Percentiles rank a stretch among this genome's conserved stretches.
These are phyloP conservation scores for Camponotus vicinus DNA, from an alignment of 1,140 invertebrate species.

Conservation along the genomic window DNA sequence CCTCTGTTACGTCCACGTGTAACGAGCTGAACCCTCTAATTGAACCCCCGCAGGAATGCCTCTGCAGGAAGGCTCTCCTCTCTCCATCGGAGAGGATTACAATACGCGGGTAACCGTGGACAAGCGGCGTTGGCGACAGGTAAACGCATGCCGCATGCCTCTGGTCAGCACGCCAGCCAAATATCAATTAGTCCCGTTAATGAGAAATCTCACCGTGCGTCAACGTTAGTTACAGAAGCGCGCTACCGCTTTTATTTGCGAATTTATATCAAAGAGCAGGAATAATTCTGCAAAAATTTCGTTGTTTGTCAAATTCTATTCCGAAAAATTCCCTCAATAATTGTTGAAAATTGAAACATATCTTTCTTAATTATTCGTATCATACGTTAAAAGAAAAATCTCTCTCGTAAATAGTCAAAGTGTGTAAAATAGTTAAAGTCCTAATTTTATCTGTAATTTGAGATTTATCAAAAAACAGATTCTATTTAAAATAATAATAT, in stretches of 20 bases:
- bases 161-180: slow-evolving; percentile 60
- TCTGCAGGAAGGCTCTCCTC: slow-evolving; percentile 51
- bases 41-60: slow-evolving; percentile 69
- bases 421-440: not conserved
- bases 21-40: slow-evolving; percentile 71
- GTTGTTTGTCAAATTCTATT: not conserved
- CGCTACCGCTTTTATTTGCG: not conserved
- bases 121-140: slow-evolving; percentile 63
- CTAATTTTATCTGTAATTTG: no score
- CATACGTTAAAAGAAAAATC: slow-evolving; percentile 9
- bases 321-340: not conserved
- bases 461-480: no score
- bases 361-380: not conserved
- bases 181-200: slow-evolving; percentile 68
- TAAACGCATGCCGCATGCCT: slow-evolving; percentile 65
- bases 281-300: not conserved
- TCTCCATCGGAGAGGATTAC: slow-evolving; percentile 64
- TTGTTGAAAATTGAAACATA: no score
- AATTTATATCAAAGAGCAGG: not conserved
- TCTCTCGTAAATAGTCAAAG: not conserved
- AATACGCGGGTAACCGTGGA: slow-evolving; percentile 71
- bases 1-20: slow-evolving; percentile 53
- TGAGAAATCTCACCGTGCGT: slow-evolving; percentile 62
- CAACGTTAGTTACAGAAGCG: slow-evolving; percentile 37
- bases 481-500: no score